A percentile compares a stretch with the other conserved stretches of the same genome.
Evolutionary conservation across 2,113 vertebrate species (phyloP).

Genomic region (Myotis brandtii): DNA sequence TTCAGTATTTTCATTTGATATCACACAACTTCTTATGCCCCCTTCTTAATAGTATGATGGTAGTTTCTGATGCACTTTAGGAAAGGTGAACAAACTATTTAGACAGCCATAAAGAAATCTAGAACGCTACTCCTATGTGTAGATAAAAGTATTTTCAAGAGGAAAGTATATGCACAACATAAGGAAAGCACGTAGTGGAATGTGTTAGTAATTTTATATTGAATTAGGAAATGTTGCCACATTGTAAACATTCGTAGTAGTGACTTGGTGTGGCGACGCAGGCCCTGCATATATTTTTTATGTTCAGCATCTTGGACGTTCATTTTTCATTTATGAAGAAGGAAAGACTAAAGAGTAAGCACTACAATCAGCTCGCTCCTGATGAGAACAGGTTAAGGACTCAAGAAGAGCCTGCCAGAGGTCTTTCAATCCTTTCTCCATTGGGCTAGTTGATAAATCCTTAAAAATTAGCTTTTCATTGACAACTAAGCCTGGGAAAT

Average conservation of each 20-base stretch:
- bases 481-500: constrained; percentile 81
- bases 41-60: background rate
- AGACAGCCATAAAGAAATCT: background rate
- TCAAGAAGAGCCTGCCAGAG: constrained; percentile 76
- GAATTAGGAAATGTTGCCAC: constrained; percentile 40
- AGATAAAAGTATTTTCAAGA: background rate
- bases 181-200: background rate
- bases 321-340: constrained; percentile 51
- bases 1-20: background rate
- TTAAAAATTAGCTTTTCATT: constrained; percentile 84
- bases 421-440: constrained; percentile 76
- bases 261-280: background rate
- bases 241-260: constrained; percentile 34
- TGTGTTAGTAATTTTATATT: background rate
- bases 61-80: background rate
- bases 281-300: constrained; percentile 51
- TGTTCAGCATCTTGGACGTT: background rate
- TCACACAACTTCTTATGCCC: background rate
- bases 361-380: constrained; percentile 58
- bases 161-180: background rate
- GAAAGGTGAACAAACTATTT: background rate
- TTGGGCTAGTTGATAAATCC: constrained; percentile 77
- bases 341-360: constrained; percentile 73
- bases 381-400: constrained; percentile 56
- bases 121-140: background rate